Percentiles rank a stretch among this genome's conserved stretches.
Evolutionary conservation across 37 sponge, comb jelly and placozoan genomes (phyloP).

Genomic region (Ianthella basta): DNA sequence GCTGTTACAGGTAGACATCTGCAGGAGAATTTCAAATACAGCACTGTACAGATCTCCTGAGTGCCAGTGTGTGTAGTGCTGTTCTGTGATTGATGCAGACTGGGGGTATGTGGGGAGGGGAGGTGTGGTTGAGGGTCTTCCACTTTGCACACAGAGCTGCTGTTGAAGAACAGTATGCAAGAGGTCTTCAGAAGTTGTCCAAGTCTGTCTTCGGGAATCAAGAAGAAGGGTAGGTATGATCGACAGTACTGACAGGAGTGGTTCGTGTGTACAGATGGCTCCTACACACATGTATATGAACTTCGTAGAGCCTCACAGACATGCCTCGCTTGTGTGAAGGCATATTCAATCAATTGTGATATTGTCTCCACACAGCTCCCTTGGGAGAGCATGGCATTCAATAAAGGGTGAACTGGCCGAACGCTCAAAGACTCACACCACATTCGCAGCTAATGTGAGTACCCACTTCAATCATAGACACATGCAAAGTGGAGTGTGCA

Average conservation of each 20-base stretch:
- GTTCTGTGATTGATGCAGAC: too few species aligned
- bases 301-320: neutral
- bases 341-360: neutral
- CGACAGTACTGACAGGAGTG: neutral
- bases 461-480: too few species aligned
- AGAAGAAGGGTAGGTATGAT: slow-evolving; percentile 72
- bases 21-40: too few species aligned
- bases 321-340: neutral
- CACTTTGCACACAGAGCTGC: too few species aligned
- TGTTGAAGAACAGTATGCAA: too few species aligned
- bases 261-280: neutral
- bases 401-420: slow-evolving; percentile 60
- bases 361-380: slow-evolving; percentile 35
- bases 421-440: slow-evolving; percentile 64
- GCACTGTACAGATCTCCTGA: too few species aligned
- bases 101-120: too few species aligned
- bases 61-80: too few species aligned
- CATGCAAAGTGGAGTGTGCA: too few species aligned
- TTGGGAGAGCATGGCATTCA: slow-evolving; percentile 67
- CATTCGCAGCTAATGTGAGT: slow-evolving; percentile 58
- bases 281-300: neutral
- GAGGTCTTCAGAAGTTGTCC: slow-evolving; percentile 59
- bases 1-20: too few species aligned
- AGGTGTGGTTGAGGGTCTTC: too few species aligned
- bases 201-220: slow-evolving; percentile 69